Percentiles rank a stretch among this genome's conserved stretches.
Evolutionary conservation across 2,113 vertebrate genomes (phyloP).

Genomic region (Pipra filicauda): DNA sequence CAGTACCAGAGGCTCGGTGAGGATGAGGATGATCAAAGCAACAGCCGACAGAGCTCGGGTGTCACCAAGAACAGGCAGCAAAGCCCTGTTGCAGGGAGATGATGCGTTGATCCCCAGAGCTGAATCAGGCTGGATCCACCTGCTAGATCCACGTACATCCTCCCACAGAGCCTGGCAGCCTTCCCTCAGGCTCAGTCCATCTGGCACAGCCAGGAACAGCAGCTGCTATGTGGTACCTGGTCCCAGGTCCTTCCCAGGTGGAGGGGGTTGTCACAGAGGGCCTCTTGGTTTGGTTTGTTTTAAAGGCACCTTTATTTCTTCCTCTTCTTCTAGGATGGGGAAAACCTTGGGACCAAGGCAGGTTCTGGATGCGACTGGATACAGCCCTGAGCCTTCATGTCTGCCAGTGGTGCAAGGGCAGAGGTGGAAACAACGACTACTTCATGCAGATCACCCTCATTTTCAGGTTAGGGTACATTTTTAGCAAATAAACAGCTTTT

Average conservation of each 20-base stretch:
- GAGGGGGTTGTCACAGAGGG: not conserved
- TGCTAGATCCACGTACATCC: too few relatives aligned
- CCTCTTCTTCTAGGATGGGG: not conserved
- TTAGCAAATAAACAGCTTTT: not conserved
- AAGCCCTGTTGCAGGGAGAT: rapidly evolving
- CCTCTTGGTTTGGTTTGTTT: not conserved
- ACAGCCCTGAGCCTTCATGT: not conserved
- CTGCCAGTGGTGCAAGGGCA: not conserved
- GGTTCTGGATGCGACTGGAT: not conserved
- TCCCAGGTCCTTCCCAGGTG: not conserved
- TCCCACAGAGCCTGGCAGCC: not conserved
- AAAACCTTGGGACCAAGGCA: not conserved
- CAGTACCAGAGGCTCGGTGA: rapidly evolving
- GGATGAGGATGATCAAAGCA: not conserved
- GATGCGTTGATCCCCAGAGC: not conserved
- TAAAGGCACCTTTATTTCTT: not conserved
- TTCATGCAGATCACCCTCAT: not conserved
- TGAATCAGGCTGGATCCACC: not conserved
- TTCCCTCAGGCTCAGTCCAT: rapidly evolving
- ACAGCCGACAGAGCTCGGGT: not conserved
- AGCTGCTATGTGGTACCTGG: rapidly evolving
- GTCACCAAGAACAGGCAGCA: not conserved
- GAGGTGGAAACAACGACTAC: not conserved
- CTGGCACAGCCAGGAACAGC: not conserved
- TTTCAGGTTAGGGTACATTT: not conserved